Evolutionary conservation across 2,797 vertebrate genomes (phyloP).

Genomic region (Eulemur mongoz): DNA sequence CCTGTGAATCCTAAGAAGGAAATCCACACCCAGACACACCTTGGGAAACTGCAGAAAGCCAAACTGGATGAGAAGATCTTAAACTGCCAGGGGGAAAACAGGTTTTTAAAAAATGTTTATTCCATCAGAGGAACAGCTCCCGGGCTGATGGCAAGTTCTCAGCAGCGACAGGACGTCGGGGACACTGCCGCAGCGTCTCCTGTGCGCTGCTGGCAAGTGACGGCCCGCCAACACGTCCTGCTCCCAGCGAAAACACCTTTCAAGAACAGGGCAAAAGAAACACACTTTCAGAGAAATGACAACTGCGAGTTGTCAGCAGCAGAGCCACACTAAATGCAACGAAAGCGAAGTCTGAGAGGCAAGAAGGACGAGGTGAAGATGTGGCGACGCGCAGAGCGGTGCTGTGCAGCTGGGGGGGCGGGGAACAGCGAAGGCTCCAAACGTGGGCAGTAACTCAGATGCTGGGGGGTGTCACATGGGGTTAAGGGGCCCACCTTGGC

Average conservation of each 20-base stretch:
- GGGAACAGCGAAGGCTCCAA: neutral
- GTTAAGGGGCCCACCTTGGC: fast-evolving
- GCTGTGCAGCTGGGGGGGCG: too few species aligned
- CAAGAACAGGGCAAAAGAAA: neutral
- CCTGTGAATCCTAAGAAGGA: neutral
- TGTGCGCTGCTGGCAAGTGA: fast-evolving
- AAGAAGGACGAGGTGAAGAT: fast-evolving
- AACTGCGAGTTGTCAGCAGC: neutral
- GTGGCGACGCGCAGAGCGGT: too few species aligned
- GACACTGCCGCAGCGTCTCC: fast-evolving
- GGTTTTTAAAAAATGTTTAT: neutral
- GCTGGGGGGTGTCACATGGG: fast-evolving
- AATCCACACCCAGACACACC: neutral
- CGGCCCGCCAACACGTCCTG: fast-evolving
- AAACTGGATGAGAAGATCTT: neutral
- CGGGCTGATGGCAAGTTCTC: fast-evolving
- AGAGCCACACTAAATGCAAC: neutral
- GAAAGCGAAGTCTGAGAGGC: fast-evolving
- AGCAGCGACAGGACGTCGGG: neutral
- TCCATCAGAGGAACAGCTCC: neutral
- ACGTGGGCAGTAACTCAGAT: neutral
- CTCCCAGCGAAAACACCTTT: neutral
- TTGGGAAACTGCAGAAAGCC: neutral
- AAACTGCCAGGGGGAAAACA: neutral
- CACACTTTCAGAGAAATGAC: neutral